A percentile compares a stretch with the other conserved stretches of the same genome.
phyloP scores from a whole-genome alignment of 2,113 vertebrate genomes.

The Ptychochromis oligacanthus region DNA sequence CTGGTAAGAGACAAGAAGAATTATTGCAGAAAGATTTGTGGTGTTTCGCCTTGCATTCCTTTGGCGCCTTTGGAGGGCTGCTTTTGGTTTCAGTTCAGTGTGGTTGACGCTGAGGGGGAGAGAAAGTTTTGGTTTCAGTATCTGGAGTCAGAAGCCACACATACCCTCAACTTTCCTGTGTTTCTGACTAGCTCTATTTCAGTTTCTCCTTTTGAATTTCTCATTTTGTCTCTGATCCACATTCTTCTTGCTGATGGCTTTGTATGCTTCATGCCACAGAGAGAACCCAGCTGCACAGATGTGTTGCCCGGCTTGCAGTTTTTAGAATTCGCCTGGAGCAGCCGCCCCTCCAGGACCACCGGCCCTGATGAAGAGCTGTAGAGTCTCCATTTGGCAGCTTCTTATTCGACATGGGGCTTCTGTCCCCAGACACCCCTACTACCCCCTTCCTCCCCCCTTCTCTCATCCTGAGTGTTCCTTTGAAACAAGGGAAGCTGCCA shows the following conservation, averaged over 20 bases:
- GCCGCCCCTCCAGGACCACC: slow-evolving; percentile 65
- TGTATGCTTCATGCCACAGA: slow-evolving; percentile 38
- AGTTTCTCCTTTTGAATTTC: slow-evolving; percentile 26
- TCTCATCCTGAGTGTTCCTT: slow-evolving; percentile 63
- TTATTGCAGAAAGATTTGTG: slow-evolving; percentile 36
- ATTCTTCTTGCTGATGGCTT: slow-evolving; percentile 46
- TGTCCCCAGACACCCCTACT: slow-evolving; percentile 47
- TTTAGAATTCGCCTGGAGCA: slow-evolving; percentile 63
- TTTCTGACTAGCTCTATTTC: slow-evolving; percentile 2
- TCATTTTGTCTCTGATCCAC: slow-evolving; percentile 19
- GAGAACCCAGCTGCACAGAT: slow-evolving; percentile 72
- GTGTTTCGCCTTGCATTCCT: slow-evolving; percentile 30
- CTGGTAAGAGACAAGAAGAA: slow-evolving; percentile 38
- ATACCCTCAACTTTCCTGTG: background rate
- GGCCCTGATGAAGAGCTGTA: slow-evolving; percentile 70
- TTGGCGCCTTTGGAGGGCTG: background rate
- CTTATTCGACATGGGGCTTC: slow-evolving; percentile 59
- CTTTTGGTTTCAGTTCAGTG: slow-evolving; percentile 38
- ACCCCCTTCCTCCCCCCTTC: background rate
- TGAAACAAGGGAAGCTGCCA: slow-evolving; percentile 68
- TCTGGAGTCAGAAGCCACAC: slow-evolving; percentile 35
- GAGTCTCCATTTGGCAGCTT: slow-evolving; percentile 65
- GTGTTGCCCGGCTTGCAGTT: slow-evolving; percentile 63
- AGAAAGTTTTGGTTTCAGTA: slow-evolving; percentile 43
- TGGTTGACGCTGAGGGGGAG: slow-evolving; percentile 19